Conservation (phyloP, 2,797 vertebrate species). For the Phataginus tetradactyla region DNA sequence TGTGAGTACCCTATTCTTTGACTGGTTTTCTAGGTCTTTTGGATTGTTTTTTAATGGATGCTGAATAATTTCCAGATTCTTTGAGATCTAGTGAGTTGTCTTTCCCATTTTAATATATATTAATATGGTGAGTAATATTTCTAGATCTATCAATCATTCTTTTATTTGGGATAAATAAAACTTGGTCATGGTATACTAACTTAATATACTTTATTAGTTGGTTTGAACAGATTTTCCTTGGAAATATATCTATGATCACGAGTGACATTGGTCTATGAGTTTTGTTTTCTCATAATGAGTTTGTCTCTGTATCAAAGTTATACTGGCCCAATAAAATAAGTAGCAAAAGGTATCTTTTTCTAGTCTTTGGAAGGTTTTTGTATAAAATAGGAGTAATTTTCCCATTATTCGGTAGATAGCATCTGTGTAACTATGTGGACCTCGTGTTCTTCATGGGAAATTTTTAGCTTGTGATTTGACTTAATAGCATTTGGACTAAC, state of each 20-base stretch:
- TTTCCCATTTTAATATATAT: neutral
- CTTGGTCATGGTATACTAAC: neutral
- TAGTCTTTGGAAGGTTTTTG: neutral
- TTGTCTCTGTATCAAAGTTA: neutral
- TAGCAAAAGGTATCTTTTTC: neutral
- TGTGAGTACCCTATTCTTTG: neutral
- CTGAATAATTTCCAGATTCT: neutral
- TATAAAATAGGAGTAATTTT: neutral
- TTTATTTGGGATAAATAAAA: conserved; percentile 11
- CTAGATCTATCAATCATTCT: neutral
- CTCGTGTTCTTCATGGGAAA: neutral
- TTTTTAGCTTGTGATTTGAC: neutral
- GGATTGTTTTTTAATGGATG: neutral
- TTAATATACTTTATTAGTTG: neutral
- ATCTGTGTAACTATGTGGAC: neutral
- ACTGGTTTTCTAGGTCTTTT: neutral
- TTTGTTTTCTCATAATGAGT: neutral
- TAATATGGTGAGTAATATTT: neutral
- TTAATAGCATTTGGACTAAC: neutral
- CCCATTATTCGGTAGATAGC: neutral
- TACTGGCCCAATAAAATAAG: neutral
- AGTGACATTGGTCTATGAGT: neutral
- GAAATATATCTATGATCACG: neutral
- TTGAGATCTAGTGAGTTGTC: neutral
- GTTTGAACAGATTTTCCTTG: neutral